Evolutionary conservation across 2,113 vertebrate species (phyloP).

Genomic region (Pyxicephalus adspersus): DNA sequence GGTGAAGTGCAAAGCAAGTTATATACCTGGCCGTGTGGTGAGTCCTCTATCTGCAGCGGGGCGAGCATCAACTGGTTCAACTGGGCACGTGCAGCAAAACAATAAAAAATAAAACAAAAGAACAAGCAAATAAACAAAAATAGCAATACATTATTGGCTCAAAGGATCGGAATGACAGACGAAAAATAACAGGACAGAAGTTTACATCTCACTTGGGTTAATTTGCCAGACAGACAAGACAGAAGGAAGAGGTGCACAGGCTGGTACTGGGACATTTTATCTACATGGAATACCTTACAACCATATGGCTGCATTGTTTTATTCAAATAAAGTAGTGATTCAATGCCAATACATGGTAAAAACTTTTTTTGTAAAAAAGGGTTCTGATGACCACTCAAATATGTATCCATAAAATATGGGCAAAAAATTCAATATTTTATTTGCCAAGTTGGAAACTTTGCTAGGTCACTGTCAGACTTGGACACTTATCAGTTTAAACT

Average conservation of each 20-base stretch:
- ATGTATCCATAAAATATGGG: too few relatives aligned
- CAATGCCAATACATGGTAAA: too few relatives aligned
- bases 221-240: slow-evolving; percentile 11
- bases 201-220: slow-evolving; percentile 18
- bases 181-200: slow-evolving; percentile 42
- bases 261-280: background rate
- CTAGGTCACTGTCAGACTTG: too few relatives aligned
- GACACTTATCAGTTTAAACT: too few relatives aligned
- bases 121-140: slow-evolving; percentile 66
- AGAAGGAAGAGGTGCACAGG: background rate
- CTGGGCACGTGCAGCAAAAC: slow-evolving; percentile 73
- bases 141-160: slow-evolving; percentile 22
- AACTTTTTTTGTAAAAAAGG: too few relatives aligned
- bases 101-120: slow-evolving; percentile 58
- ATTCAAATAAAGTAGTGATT: too few relatives aligned
- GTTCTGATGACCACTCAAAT: too few relatives aligned
- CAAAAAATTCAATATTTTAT: too few relatives aligned
- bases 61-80: slow-evolving; percentile 92
- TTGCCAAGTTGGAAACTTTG: too few relatives aligned
- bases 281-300: too few relatives aligned
- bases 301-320: too few relatives aligned
- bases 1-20: slow-evolving; percentile 48
- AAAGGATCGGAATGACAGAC: background rate
- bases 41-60: slow-evolving; percentile 90
- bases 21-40: slow-evolving; percentile 90